A percentile compares a stretch with the other conserved stretches of the same genome.
These are phyloP conservation scores for Noctilio leporinus DNA, from an alignment of 2,113 vertebrate species.

Conservation along the genomic window DNA sequence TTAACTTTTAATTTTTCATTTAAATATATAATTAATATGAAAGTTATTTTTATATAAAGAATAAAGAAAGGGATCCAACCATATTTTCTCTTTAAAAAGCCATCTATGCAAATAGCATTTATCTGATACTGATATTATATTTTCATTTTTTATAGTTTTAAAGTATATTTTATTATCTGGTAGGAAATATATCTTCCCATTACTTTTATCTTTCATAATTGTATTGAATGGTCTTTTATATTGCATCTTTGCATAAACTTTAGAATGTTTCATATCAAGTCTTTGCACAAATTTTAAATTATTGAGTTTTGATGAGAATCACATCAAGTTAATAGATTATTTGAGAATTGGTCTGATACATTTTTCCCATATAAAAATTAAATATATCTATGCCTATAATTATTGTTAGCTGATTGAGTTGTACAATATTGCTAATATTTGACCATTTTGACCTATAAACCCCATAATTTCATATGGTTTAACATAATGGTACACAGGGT, in stretches of 20 bases:
- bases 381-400: neutral
- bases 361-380: neutral
- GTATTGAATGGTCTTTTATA: neutral
- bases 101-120: neutral
- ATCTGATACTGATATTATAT: neutral
- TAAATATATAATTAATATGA: neutral
- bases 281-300: neutral
- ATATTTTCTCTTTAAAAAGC: neutral
- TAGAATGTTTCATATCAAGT: neutral
- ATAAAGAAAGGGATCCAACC: neutral
- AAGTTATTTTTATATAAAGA: conserved; percentile 1
- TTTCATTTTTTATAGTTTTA: neutral
- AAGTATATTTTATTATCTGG: neutral
- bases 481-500: neutral
- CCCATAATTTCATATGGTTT: neutral
- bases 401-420: neutral
- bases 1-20: neutral
- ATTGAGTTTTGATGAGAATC: neutral
- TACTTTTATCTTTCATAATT: neutral
- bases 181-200: neutral
- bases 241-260: neutral
- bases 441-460: neutral
- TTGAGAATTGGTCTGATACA: neutral
- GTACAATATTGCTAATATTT: neutral
- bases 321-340: neutral